Base-by-base conservation (phyloP, 2,888 invertebrate genomes). In the Tuberolachnus salignus region DNA sequence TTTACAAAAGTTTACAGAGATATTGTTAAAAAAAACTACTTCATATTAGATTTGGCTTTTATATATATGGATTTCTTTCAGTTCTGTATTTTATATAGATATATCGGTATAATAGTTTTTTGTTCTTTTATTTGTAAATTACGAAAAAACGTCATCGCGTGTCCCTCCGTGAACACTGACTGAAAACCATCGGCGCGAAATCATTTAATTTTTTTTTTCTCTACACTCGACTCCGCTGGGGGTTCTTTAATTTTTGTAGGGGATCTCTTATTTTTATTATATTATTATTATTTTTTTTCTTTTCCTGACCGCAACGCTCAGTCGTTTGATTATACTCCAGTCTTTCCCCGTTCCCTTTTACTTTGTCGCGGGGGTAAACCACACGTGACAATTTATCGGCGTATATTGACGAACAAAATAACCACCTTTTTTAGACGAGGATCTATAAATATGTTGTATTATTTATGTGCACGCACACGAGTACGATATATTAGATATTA, bases 181-280 rank as follows among this genome's bases (percentile, higher is more conserved):
- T 59, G 67, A 69, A 78, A 78, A 78, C 66, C 75, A 78, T 67
- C 75, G 67, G 67, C 57, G 67, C 59, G 67, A 53, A 67, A 67
- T 78, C 75, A 67, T 78, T 78, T 78, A 55, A 55, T 75, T 75
- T 74, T 6, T 34, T 34, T 34, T 34, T 34, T 34, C 6, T 75
- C 66, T 75, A 75, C 55, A 57, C 64, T 75, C 74, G 55, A 67
- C 66, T 67, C 75, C 75, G 34, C 49, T 67, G 75, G 75, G 75
- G 75, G 66, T 78, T 78, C 75, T 67, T n/a, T 78, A 78, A 78
- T 78, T 78, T 78, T 59, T 49, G 53, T 73, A 67, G 75, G 73
- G 73, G 73, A 67, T 67, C 44, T 78, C 55, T 53, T 53, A 42
- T 21, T 74, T 34, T 23, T 14, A n/a, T n/a, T n/a, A n/a, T n/a